phyloP scores from a whole-genome alignment of 2,113 vertebrate species.

The Ondatra zibethicus region DNA sequence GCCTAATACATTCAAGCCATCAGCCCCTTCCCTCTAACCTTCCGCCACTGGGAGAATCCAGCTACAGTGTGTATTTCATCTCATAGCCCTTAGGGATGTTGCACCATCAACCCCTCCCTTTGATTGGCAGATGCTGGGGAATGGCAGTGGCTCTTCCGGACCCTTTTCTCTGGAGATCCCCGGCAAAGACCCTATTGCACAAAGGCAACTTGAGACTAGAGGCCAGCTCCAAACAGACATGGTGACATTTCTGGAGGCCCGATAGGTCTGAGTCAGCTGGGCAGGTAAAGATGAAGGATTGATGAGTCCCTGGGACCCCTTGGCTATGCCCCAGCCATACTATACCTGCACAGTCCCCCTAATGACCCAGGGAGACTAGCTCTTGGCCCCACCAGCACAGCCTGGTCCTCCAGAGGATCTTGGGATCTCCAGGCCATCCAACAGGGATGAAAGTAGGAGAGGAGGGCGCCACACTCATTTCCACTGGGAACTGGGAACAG shows the following conservation, averaged over 20 bases:
- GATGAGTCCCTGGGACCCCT: not conserved
- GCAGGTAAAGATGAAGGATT: not conserved
- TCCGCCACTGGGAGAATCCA: not conserved
- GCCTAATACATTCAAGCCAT: not conserved
- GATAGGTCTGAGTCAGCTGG: not conserved
- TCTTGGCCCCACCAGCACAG: not conserved
- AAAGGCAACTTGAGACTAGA: not conserved
- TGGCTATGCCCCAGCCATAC: not conserved
- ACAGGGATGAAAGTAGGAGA: not conserved
- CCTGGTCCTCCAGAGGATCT: not conserved
- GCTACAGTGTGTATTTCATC: not conserved
- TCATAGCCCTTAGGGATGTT: not conserved
- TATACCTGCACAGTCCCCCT: not conserved
- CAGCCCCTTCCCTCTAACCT: not conserved
- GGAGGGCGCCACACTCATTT: accelerated
- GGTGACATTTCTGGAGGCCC: not conserved
- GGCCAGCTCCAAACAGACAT: not conserved
- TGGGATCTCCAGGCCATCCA: not conserved
- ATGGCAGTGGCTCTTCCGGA: not conserved
- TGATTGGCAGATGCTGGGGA: not conserved
- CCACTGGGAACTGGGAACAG: not conserved
- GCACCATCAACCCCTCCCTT: not conserved
- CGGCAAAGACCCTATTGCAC: not conserved
- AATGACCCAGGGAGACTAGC: not conserved
- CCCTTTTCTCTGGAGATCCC: not conserved